A percentile compares a stretch with the other conserved stretches of the same genome.
phyloP scores from a whole-genome alignment of 37 sponge, comb jelly and placozoan species.

The Geodia barretti region DNA sequence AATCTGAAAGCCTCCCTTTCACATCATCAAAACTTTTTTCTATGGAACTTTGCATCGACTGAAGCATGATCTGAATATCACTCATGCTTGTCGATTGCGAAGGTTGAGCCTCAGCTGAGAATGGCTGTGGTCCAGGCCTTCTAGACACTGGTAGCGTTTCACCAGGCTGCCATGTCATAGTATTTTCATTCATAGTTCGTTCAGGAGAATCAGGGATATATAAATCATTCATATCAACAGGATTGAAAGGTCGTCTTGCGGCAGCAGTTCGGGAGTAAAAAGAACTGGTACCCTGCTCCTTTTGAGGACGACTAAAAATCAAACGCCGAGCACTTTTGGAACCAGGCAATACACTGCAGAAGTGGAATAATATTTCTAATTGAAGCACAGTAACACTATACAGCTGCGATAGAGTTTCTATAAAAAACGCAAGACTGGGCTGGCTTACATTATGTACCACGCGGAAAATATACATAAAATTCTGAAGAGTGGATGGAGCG shows the following conservation, averaged over 20 bases:
- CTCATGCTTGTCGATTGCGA: neutral
- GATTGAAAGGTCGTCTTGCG: neutral
- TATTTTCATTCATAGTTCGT: neutral
- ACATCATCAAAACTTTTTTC: neutral
- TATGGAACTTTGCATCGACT: neutral
- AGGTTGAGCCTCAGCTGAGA: neutral
- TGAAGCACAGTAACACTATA: too few species aligned
- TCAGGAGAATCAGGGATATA: neutral
- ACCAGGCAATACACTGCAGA: too few species aligned
- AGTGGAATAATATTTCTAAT: too few species aligned
- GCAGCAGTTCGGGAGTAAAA: neutral
- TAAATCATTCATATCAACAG: neutral
- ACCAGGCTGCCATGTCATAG: neutral
- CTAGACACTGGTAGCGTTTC: neutral
- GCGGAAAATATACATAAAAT: too few species aligned
- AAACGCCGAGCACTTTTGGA: too few species aligned
- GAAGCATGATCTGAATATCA: neutral
- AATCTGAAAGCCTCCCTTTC: neutral
- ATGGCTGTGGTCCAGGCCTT: neutral
- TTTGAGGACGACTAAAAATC: neutral
- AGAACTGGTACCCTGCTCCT: neutral
- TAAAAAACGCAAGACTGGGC: too few species aligned
- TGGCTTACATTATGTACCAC: too few species aligned
- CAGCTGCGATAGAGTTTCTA: too few species aligned
- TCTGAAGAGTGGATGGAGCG: too few species aligned